Conservation (phyloP, 1,140 invertebrate species). For the Lepidotrigona ventralis region DNA sequence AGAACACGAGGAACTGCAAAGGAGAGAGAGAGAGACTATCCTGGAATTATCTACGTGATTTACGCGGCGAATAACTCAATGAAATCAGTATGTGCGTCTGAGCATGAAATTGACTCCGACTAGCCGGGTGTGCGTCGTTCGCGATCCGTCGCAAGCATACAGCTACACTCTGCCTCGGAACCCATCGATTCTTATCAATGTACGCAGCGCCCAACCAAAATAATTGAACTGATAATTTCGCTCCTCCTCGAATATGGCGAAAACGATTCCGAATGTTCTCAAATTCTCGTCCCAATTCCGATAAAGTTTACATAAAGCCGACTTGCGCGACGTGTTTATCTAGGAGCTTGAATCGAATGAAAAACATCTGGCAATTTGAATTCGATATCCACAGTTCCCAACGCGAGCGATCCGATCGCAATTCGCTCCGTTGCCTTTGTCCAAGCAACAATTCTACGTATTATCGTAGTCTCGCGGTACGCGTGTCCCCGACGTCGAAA, state of each 20-base stretch:
- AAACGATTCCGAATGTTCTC: background rate
- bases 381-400: background rate
- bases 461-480: constrained; percentile 26
- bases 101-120: constrained; percentile 54
- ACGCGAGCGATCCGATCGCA: constrained; percentile 11
- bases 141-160: constrained; percentile 3
- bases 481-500: constrained; percentile 20
- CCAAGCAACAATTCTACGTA: constrained; percentile 19
- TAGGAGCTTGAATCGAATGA: no score
- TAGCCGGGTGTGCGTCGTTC: constrained; percentile 28
- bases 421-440: background rate
- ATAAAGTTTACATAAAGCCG: no score
- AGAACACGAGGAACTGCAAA: constrained; percentile 33
- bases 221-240: background rate
- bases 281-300: no score
- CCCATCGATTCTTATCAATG: background rate
- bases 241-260: background rate
- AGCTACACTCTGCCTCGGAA: constrained; percentile 1
- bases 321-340: no score
- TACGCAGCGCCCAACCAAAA: background rate
- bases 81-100: constrained; percentile 59
- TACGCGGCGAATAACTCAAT: constrained; percentile 63
- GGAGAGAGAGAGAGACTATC: constrained; percentile 54
- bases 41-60: constrained; percentile 56
- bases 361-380: background rate